Conservation (phyloP, 2,797 vertebrate genomes). For the Caiman crocodilus region DNA sequence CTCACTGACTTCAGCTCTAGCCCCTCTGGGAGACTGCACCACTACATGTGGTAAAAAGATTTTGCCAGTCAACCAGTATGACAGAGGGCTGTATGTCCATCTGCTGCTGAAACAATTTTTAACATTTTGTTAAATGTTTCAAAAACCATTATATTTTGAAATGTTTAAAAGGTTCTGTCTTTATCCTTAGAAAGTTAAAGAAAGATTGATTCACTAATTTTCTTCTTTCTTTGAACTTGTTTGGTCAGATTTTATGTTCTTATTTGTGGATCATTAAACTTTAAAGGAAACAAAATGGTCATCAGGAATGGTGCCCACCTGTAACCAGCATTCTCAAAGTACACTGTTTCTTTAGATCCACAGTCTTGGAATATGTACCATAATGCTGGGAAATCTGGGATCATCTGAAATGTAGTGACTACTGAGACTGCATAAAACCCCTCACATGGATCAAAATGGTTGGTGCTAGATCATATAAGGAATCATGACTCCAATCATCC, state of each 20-base stretch:
- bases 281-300: conserved; percentile 11
- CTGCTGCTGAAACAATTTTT: too few species aligned
- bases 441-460: background rate
- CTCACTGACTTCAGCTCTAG: too few species aligned
- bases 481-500: background rate
- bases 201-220: background rate
- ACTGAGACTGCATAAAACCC: background rate
- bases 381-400: conserved; percentile 7
- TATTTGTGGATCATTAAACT: background rate
- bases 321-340: conserved; percentile 21
- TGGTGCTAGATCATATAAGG: background rate
- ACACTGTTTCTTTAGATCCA: background rate
- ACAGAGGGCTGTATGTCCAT: too few species aligned
- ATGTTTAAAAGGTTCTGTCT: too few species aligned
- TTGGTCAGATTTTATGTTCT: background rate
- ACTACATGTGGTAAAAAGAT: too few species aligned
- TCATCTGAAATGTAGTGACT: background rate
- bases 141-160: too few species aligned
- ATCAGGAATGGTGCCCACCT: conserved; percentile 27
- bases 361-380: background rate
- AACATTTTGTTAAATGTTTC: too few species aligned
- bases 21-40: too few species aligned
- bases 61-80: too few species aligned
- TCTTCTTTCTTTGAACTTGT: background rate
- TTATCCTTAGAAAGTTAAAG: background rate